Evolutionary conservation across 2,888 invertebrate species (phyloP), one percentile per base, ranked within the genome.

Genomic region (Drosophila bunnanda): DNA sequence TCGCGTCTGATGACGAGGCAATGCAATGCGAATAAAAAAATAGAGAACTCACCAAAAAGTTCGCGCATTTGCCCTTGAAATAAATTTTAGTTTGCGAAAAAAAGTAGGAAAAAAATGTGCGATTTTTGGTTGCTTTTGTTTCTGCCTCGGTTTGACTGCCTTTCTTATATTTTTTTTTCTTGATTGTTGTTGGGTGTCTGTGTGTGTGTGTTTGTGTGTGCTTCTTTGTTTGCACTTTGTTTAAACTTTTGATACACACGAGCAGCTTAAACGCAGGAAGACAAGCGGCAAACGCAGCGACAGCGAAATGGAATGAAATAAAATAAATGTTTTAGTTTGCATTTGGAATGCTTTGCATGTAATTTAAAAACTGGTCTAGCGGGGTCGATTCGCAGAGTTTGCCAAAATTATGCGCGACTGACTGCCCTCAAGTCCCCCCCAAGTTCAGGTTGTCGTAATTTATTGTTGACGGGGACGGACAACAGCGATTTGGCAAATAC

Each of bases 331-430:
- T 87, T 87, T 76, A 88, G 85, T 88, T 88, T 85, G 85, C 82
- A 88, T 89, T 89, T 76, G 65, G 85, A 89, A 85, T 85, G 87
- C 84, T 86, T 87, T 88, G 88, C 89, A 90, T 89, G 89, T 90
- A 90, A 90, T 90, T 89, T 87, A 80, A 86, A 87, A 85, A 89
- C 89, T 89, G 88, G 89, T 85, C 89, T 89, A 89, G 84, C 75
- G 84, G 84, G 86, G 17, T 34, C 57, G 67, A 34, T n/a, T 65
- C 82, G 88, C 81, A 80, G 82, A 80, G 79, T 86, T 88, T 90
- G 90, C 89, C 82, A 90, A 89, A 90, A 90, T 89, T 89, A 90
- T 89, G 88, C 89, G 86, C 67, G 67, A 69, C 56, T 76, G 67
- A 69, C 56, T 76, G 83, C 82, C 89, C 89, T 80, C 75, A 70